Evolutionary conservation across 2,797 vertebrate species (phyloP).

Genomic region (Hypotaenidia okinawae): DNA sequence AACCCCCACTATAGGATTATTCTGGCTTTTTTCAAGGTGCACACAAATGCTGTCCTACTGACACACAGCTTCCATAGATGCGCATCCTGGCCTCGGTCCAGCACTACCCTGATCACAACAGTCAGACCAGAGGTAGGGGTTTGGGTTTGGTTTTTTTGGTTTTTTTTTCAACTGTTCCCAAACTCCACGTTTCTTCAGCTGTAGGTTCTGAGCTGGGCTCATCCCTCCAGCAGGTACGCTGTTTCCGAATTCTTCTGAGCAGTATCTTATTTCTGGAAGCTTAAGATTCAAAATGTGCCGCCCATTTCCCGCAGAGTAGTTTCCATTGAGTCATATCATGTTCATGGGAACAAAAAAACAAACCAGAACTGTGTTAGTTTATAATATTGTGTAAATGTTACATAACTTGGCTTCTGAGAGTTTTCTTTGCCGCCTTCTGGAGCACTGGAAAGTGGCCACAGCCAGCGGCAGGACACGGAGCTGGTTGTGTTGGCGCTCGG

Average conservation of each 20-base stretch:
- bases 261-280: conserved; percentile 17
- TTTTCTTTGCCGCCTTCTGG: conserved; percentile 57
- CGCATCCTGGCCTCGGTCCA: not conserved
- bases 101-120: not conserved
- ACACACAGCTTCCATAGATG: not conserved
- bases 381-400: conserved; percentile 59
- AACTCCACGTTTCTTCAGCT: not conserved
- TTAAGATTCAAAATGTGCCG: not conserved
- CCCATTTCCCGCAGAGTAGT: conserved; percentile 9
- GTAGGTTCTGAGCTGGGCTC: not conserved
- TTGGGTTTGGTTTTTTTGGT: no score
- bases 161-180: not conserved
- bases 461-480: not conserved
- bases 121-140: not conserved
- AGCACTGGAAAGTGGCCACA: conserved; percentile 19
- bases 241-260: not conserved
- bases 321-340: conserved; percentile 64
- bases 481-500: not conserved
- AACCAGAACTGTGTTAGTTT: conserved; percentile 36
- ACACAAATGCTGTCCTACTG: not conserved
- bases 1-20: not conserved
- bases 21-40: conserved; percentile 2
- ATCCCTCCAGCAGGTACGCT: not conserved
- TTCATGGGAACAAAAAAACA: conserved; percentile 66
- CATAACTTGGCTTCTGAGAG: conserved; percentile 52